phyloP scores from a whole-genome alignment of 1,140 invertebrate species.

The Saccostrea cuccullata region DNA sequence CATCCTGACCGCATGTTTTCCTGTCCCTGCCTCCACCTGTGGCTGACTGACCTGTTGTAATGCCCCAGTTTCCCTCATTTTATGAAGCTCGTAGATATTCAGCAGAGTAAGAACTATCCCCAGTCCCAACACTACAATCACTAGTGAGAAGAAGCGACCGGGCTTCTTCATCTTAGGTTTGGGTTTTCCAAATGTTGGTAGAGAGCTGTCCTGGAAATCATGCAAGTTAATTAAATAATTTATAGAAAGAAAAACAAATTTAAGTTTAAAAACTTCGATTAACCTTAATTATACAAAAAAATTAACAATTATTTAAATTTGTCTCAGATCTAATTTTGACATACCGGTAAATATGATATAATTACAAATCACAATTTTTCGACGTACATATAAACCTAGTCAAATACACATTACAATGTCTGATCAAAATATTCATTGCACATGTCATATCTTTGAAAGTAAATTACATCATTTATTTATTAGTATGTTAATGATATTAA shows the following conservation, averaged over 20 bases:
- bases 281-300: not conserved
- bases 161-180: conserved; percentile 32
- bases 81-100: conserved; percentile 75
- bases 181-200: not conserved
- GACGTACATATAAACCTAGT: too few relatives aligned
- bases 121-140: conserved; percentile 64
- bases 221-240: not conserved
- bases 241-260: not conserved
- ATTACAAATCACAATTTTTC: not conserved
- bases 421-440: not conserved
- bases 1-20: conserved; percentile 43
- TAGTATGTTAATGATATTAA: not conserved
- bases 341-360: not conserved
- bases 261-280: not conserved
- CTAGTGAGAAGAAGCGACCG: conserved; percentile 43
- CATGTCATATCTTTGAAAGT: not conserved
- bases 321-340: not conserved
- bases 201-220: not conserved
- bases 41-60: conserved; percentile 34
- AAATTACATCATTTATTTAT: not conserved
- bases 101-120: conserved; percentile 69
- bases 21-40: conserved; percentile 42
- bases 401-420: too few relatives aligned
- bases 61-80: conserved; percentile 67
- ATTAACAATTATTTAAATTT: not conserved